These are phyloP conservation scores for Scolopax bukidnonensis DNA, from an alignment of 2,797 vertebrate species.

Conservation along the genomic window DNA sequence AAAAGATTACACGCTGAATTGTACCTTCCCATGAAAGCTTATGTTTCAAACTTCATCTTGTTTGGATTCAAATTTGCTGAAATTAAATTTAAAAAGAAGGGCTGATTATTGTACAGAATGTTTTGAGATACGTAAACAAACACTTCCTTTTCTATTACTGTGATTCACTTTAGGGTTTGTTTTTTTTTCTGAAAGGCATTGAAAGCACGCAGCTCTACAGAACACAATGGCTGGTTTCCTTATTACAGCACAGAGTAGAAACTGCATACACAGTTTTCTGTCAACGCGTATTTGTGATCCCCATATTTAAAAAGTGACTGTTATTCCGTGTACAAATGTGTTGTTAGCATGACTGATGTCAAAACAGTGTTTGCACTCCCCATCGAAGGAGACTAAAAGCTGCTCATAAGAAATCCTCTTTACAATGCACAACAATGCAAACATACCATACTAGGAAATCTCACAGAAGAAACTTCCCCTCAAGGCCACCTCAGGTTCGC, in stretches of 20 bases:
- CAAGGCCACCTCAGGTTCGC: neutral
- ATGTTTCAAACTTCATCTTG: neutral
- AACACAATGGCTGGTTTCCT: slow-evolving; percentile 34
- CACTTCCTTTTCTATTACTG: slow-evolving; percentile 3
- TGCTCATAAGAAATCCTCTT: slow-evolving; percentile 17
- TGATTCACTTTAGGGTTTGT: slow-evolving; percentile 16
- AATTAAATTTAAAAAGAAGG: slow-evolving; percentile 39
- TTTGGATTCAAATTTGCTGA: slow-evolving; percentile 24
- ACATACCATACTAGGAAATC: slow-evolving; percentile 52
- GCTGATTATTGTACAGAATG: neutral
- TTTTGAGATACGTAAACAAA: slow-evolving; percentile 41
- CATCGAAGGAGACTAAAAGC: neutral
- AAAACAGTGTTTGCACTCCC: neutral
- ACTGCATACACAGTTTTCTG: slow-evolving; percentile 18
- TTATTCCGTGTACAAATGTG: neutral
- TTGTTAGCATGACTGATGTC: slow-evolving; percentile 27
- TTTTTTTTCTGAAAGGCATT: neutral
- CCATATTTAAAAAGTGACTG: slow-evolving; percentile 32
- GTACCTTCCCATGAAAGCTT: slow-evolving; percentile 11
- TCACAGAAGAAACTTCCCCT: neutral
- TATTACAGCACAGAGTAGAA: slow-evolving; percentile 13
- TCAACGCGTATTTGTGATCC: slow-evolving; percentile 1
- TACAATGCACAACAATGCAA: neutral
- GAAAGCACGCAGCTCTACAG: neutral
- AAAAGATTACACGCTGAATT: slow-evolving; percentile 32